These are phyloP conservation scores for Platycheirus albimanus DNA, from an alignment of 2,888 invertebrate species.

Conservation along the genomic window DNA sequence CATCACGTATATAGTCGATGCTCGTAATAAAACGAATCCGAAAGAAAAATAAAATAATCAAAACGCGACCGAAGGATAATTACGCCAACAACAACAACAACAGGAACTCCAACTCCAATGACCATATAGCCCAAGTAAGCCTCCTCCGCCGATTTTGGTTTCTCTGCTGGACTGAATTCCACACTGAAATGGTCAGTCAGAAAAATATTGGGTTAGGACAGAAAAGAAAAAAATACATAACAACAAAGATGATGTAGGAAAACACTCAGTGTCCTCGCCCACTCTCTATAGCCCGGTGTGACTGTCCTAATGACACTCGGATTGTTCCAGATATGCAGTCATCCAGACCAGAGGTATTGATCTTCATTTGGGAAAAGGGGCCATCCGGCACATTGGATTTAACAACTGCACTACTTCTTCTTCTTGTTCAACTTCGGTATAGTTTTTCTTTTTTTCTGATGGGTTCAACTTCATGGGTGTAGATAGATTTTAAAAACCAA, in stretches of 20 bases:
- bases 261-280: slow-evolving; percentile 58
- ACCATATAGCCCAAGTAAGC: slow-evolving; percentile 35
- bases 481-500: slow-evolving; percentile 43
- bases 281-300: slow-evolving; percentile 40
- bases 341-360: slow-evolving; percentile 36
- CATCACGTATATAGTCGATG: slow-evolving; percentile 50
- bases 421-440: slow-evolving; percentile 8
- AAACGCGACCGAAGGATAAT: slow-evolving; percentile 62
- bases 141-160: neutral
- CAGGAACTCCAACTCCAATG: neutral
- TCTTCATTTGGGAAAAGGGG: slow-evolving; percentile 44
- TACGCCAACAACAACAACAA: slow-evolving; percentile 35
- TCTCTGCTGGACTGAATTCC: neutral
- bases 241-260: slow-evolving; percentile 40
- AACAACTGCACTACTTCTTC: slow-evolving; percentile 23
- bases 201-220: neutral
- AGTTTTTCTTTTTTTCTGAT: neutral
- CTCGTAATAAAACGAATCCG: slow-evolving; percentile 4
- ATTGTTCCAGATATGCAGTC: slow-evolving; percentile 64
- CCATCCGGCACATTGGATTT: slow-evolving; percentile 29
- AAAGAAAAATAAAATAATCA: slow-evolving; percentile 25
- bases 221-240: slow-evolving; percentile 4
- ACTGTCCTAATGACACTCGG: slow-evolving; percentile 65
- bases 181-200: slow-evolving; percentile 22
- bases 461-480: slow-evolving; percentile 37